Evolutionary conservation across 2,113 vertebrate genomes (phyloP), one percentile per base, ranked within the genome.

Genomic region (Leptobrachium ailaonicum): DNA sequence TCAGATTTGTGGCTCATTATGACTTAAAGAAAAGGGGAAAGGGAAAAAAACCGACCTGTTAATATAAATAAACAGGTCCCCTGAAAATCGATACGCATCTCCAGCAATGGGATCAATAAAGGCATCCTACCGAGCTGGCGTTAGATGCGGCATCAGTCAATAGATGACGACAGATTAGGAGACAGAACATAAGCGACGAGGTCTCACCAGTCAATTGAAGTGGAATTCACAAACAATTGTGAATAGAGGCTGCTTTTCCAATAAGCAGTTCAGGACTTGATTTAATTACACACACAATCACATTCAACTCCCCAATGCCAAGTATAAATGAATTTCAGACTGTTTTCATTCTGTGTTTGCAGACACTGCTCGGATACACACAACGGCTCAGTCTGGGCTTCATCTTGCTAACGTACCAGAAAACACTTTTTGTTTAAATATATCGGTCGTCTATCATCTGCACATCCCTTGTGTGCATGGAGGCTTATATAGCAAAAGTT

Each of bases 271-370:
- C 71, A 62, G 64, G 40, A 66, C 72, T 81, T 81, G 72, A 81
- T 81, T 75, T 75, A 81, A 75, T 81, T 75, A 81, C 79, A 81
- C 66, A 69, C 70, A 74, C 79, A 74, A 74, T 74, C 71, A 41
- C 78, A 74, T 74, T 80, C 78, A 68, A 53, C 41, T 45, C 78
- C 71, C 73, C 63, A 45, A 73, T 68, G 44, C 32, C 71, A 40
- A 50, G 47, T 67, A 67, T 50, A 80, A 66, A 67, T 45, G 71
- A 73, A 73, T 73, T 73, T 67, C 63, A 14, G 78, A 9, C 42
- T 66, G 62, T 73, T 73, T 79, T 77, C 53, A 8, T 42, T 42
- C 42, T 44, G 1, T 78, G 76, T 71, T 78, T 78, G 56, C 68
- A 63, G 67, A 78, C 76, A 70, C 41, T n/a, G 54, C 53, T 41